A percentile compares a stretch with the other conserved stretches of the same genome.
phyloP scores from a whole-genome alignment of 1,140 invertebrate species.

The Dreissena rostriformis region DNA sequence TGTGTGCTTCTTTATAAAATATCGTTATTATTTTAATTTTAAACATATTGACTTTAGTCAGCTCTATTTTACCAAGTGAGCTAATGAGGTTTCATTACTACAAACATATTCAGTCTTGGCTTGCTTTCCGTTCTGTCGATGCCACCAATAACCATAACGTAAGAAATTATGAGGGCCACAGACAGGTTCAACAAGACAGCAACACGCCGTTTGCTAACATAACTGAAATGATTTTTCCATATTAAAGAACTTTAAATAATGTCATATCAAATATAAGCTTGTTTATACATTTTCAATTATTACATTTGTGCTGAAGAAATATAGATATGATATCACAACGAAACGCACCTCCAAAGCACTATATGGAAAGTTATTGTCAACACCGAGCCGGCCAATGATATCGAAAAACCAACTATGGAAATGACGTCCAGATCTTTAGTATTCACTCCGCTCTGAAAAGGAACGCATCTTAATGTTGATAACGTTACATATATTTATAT shows the following conservation, averaged over 20 bases:
- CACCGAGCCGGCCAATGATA: constrained; percentile 39
- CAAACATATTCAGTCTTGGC: constrained; percentile 32
- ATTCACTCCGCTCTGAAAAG: constrained; percentile 44
- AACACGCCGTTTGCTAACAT: constrained; percentile 44
- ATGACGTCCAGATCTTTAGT: constrained; percentile 33
- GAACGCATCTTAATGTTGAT: not conserved
- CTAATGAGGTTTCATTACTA: too few species aligned
- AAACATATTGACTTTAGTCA: not conserved
- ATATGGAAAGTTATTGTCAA: constrained; percentile 46
- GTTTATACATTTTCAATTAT: not conserved
- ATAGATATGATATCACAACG: not conserved
- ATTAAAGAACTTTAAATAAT: not conserved
- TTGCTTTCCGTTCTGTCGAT: constrained; percentile 59
- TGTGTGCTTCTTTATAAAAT: not conserved
- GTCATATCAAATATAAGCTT: not conserved
- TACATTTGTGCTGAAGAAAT: too few species aligned
- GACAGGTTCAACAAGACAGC: constrained; percentile 61
- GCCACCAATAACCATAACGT: constrained; percentile 64
- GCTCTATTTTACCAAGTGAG: not conserved
- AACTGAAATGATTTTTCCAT: constrained; percentile 14
- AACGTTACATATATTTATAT: too few species aligned
- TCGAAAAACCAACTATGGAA: constrained; percentile 50
- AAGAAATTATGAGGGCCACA: constrained; percentile 60
- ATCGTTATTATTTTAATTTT: not conserved
- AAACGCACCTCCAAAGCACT: constrained; percentile 49